Evolutionary conservation across 2,888 invertebrate species (phyloP), one percentile per base, ranked within the genome.

Genomic region (Tetragonisca angustula): DNA sequence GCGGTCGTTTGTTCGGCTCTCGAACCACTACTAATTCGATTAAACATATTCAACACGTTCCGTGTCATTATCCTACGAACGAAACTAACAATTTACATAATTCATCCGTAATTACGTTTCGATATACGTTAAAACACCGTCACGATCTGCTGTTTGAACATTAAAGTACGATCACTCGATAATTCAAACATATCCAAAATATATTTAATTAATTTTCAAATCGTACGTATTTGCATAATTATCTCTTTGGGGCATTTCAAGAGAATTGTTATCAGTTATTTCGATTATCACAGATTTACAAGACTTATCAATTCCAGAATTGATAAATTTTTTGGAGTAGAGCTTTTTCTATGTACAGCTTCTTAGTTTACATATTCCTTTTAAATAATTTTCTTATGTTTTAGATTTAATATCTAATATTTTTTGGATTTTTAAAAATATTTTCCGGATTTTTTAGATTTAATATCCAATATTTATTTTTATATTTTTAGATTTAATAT

Each of bases 1-100:
- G 17, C 21, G n/a, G 68, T 61, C 52, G 6, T 19, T 52, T 15
- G 56, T 72, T 9, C 50, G 21, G 19, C 2, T 54, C 24, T 27
- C 17, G 15, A 2, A 52, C 19, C 6, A 19, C 2, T 43, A 43
- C 32, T 71, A 77, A 80, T 71, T 71, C 36, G 56, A 50, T 56
- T 32, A 67, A 79, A 61, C 32, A 32, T 72, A 49, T 32, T 61
- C 67, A 4, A 65, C 0, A n/a, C 15, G 54, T 62, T 11, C 6
- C 24, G 17, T 50, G 27, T 59, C 50, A 59, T 76, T 76, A 68
- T 21, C 2, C 9, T 24, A 6, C 2, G 24, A 49, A 43, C n/a
- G 17, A 4, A 21, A 62, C 19, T 15, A 49, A 32, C 3, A 64
- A 27, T 68, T 49, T 32, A 17, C 54, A 19, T 59, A 17, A 76